Percentiles rank a stretch among this genome's conserved stretches.
Conservation (phyloP, 2,888 invertebrate genomes). For the Ferrisia virgata region DNA sequence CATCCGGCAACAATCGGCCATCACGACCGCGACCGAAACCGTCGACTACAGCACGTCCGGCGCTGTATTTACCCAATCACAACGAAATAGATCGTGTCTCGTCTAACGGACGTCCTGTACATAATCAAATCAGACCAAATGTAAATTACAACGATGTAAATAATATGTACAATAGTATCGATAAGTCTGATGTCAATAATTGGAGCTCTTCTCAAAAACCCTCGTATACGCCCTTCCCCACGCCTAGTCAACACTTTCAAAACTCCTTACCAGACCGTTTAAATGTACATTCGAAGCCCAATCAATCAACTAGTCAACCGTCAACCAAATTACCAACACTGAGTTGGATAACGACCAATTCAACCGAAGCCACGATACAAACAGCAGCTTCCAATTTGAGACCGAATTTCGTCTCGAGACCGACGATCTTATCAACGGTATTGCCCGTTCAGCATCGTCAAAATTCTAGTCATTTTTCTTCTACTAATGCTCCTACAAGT, state of each 20-base stretch:
- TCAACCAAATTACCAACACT: constrained; percentile 25
- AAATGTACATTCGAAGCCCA: constrained; percentile 37
- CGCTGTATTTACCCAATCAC: constrained; percentile 49
- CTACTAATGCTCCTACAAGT: constrained; percentile 49
- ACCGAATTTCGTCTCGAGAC: constrained; percentile 48
- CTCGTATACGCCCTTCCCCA: constrained; percentile 49
- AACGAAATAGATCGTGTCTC: constrained; percentile 21
- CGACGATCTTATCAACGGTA: constrained; percentile 49
- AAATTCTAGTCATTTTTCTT: constrained; percentile 45
- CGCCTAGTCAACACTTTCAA: constrained; percentile 47
- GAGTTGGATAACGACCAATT: constrained; percentile 51
- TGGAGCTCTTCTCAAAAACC: constrained; percentile 45
- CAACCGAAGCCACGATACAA: constrained; percentile 52
- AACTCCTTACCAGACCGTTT: constrained; percentile 41
- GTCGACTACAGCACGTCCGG: constrained; percentile 55
- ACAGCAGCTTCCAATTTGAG: constrained; percentile 49
- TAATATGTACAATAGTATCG: constrained; percentile 37
- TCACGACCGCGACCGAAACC: constrained; percentile 49
- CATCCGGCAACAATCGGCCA: constrained; percentile 43
- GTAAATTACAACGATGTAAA: constrained; percentile 41
- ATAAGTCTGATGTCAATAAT: constrained; percentile 36
- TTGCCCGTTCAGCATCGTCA: constrained; percentile 50
- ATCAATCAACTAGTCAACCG: constrained; percentile 42
- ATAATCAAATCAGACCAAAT: constrained; percentile 40
- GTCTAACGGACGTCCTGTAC: constrained; percentile 1